Conservation (phyloP, 2,113 vertebrate species). For the Melanerpes formicivorus region DNA sequence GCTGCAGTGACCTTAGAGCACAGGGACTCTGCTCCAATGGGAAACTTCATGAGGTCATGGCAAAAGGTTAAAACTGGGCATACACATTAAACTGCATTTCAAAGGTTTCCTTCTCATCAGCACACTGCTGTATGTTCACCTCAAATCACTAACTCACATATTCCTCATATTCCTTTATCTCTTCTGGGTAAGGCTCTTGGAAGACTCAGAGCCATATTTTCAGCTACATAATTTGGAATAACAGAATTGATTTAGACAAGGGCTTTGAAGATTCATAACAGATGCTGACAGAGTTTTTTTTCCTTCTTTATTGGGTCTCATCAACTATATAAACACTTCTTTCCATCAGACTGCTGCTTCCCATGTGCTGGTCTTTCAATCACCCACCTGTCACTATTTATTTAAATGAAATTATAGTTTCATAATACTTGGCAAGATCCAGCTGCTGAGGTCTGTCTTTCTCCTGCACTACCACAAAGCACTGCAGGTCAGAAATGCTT, state of each 20-base stretch:
- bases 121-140: background rate
- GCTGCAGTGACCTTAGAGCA: background rate
- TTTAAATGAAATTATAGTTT: background rate
- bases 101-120: background rate
- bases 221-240: background rate
- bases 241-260: background rate
- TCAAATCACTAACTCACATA: background rate
- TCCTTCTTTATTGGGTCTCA: background rate
- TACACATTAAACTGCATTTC: background rate
- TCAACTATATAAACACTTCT: background rate
- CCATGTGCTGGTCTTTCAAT: background rate
- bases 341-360: background rate
- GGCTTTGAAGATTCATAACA: slow-evolving; percentile 7
- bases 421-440: background rate
- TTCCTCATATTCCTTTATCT: background rate
- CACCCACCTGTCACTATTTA: background rate
- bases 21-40: background rate
- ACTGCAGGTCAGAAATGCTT: background rate
- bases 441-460: background rate
- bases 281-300: background rate
- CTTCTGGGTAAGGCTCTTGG: background rate
- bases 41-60: background rate
- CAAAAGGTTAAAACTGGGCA: background rate
- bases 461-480: background rate
- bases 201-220: background rate